These are phyloP conservation scores for Labrus mixtus DNA, from an alignment of 2,113 vertebrate species.

Conservation along the genomic window DNA sequence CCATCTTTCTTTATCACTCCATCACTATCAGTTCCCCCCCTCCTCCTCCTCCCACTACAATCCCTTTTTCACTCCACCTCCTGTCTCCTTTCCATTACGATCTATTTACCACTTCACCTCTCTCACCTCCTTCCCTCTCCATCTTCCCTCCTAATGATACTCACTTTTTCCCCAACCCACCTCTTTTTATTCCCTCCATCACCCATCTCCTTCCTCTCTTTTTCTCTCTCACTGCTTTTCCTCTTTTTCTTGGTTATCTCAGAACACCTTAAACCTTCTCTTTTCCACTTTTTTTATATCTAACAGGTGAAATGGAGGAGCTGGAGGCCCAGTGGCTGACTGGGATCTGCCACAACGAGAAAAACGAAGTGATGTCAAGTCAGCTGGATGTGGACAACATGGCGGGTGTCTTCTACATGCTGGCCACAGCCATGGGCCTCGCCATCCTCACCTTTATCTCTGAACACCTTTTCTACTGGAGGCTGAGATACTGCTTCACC, in stretches of 20 bases:
- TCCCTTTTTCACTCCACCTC: slow-evolving; percentile 42
- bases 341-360: slow-evolving; percentile 97
- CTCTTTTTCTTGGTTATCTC: slow-evolving; percentile 3
- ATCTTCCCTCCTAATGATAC: slow-evolving; percentile 40
- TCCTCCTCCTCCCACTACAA: slow-evolving; percentile 17
- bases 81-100: slow-evolving; percentile 66
- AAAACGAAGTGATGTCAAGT: slow-evolving; percentile 99
- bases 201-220: not conserved
- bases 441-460: slow-evolving; percentile 96
- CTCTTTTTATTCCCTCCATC: not conserved
- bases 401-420: slow-evolving; percentile 99
- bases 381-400: slow-evolving; percentile 99
- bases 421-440: slow-evolving; percentile 96
- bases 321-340: slow-evolving; percentile 96
- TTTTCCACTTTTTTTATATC: not conserved
- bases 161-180: slow-evolving; percentile 6
- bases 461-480: slow-evolving; percentile 98
- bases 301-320: slow-evolving; percentile 97
- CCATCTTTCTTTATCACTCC: slow-evolving; percentile 61
- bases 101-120: slow-evolving; percentile 68
- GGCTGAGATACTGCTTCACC: slow-evolving; percentile 96
- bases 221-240: not conserved
- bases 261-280: not conserved
- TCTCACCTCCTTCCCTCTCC: slow-evolving; percentile 24
- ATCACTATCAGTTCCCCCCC: slow-evolving; percentile 57